phyloP scores from a whole-genome alignment of 2,797 vertebrate genomes.

The Rhinatrema bivittatum region DNA sequence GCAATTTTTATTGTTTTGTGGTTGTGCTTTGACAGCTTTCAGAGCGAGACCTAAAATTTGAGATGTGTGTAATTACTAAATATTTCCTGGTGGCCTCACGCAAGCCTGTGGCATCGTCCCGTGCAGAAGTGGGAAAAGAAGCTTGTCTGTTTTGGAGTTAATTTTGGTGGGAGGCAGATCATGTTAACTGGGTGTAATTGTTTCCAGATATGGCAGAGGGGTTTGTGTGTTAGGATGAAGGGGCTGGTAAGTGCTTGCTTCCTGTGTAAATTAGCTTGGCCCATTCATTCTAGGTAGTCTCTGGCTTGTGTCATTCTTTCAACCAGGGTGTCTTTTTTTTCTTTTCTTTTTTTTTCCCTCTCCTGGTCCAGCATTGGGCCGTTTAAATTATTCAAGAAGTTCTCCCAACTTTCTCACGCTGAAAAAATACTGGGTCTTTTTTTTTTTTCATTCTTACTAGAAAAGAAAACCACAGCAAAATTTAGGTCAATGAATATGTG shows the following conservation, averaged over 20 bases:
- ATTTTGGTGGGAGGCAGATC: slow-evolving; percentile 85
- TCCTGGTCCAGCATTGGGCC: slow-evolving; percentile 9
- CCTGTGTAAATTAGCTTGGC: slow-evolving; percentile 85
- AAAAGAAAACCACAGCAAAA: too few species aligned
- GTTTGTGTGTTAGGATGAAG: slow-evolving; percentile 76
- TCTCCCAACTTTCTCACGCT: too few species aligned
- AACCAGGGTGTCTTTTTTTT: background rate
- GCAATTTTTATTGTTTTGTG: too few species aligned
- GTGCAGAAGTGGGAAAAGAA: slow-evolving; percentile 75
- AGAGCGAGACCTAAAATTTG: slow-evolving; percentile 60
- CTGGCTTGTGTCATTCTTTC: slow-evolving; percentile 74
- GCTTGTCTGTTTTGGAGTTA: slow-evolving; percentile 81
- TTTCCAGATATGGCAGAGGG: slow-evolving; percentile 88
- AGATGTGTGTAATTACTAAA: slow-evolving; percentile 76
- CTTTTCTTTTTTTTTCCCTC: slow-evolving; percentile 1
- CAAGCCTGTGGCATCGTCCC: slow-evolving; percentile 55
- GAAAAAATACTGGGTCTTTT: too few species aligned
- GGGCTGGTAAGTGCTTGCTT: slow-evolving; percentile 82
- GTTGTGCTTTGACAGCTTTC: slow-evolving; percentile 45
- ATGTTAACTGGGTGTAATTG: slow-evolving; percentile 89
- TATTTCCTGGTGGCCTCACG: slow-evolving; percentile 70
- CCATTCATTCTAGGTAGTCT: slow-evolving; percentile 67
- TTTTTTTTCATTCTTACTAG: too few species aligned
- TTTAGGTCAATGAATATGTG: too few species aligned
- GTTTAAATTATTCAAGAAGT: too few species aligned